Evolutionary conservation across 2,888 invertebrate genomes (phyloP).

Genomic region (Pharmacophagus antenor): DNA sequence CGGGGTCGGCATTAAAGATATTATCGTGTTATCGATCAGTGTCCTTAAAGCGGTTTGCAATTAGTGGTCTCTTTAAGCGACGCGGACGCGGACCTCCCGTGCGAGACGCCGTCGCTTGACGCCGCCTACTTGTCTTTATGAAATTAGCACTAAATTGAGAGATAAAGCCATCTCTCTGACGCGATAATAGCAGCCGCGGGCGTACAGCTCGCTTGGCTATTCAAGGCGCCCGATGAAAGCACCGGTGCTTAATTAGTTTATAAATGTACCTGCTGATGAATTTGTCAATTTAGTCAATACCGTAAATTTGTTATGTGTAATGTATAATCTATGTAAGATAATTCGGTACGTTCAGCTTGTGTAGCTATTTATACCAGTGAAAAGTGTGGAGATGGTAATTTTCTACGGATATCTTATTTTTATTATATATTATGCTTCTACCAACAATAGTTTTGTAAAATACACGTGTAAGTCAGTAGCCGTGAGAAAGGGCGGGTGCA

Average conservation of each 20-base stretch:
- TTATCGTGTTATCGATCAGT: constrained; percentile 74
- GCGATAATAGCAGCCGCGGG: constrained; percentile 62
- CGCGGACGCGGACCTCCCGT: constrained; percentile 62
- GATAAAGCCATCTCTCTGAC: constrained; percentile 67
- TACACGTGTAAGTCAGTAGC: constrained; percentile 21
- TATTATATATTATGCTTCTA: no score
- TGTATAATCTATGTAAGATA: no score
- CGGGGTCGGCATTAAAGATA: constrained; percentile 64
- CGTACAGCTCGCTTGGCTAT: constrained; percentile 52
- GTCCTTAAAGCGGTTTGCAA: constrained; percentile 68
- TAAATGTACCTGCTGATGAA: neutral
- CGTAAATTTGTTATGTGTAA: neutral
- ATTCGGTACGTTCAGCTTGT: no score
- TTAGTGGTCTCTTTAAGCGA: constrained; percentile 56
- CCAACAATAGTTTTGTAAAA: neutral
- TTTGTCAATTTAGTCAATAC: constrained; percentile 5
- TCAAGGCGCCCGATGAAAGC: constrained; percentile 47
- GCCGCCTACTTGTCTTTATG: constrained; percentile 59
- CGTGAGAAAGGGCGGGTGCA: constrained; percentile 35
- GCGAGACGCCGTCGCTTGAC: constrained; percentile 45
- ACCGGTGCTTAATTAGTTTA: constrained; percentile 20
- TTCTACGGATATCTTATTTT: no score
- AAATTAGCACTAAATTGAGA: constrained; percentile 76
- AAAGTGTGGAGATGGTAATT: no score
- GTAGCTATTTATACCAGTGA: no score